Evolutionary conservation across 2,797 vertebrate species (phyloP).

Genomic region (Australoheros facetus): DNA sequence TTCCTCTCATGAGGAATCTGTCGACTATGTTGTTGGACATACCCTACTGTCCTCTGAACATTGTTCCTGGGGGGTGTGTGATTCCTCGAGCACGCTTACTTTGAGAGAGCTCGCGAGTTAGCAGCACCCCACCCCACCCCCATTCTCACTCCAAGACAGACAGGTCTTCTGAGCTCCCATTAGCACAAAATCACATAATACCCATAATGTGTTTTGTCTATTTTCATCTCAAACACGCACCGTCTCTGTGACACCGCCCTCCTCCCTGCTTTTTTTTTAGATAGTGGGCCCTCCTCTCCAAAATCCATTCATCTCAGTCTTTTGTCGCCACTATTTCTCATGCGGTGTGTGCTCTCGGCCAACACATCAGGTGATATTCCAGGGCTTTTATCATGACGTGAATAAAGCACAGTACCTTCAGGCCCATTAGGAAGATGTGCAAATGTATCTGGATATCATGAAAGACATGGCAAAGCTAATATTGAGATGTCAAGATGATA

Average conservation of each 20-base stretch:
- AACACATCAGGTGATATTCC: constrained; percentile 46
- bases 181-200: constrained; percentile 56
- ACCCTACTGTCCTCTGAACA: not conserved
- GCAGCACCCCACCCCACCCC: not conserved
- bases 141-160: constrained; percentile 19
- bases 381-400: constrained; percentile 16
- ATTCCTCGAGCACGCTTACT: constrained; percentile 11
- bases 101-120: not conserved
- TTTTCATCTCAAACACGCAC: constrained; percentile 41
- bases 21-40: not conserved
- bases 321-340: constrained; percentile 54
- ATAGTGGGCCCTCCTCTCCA: constrained; percentile 42
- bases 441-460: not conserved
- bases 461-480: not conserved
- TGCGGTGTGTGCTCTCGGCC: constrained; percentile 25
- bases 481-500: not conserved
- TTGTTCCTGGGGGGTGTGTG: constrained; percentile 20
- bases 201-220: constrained; percentile 47
- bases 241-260: constrained; percentile 7
- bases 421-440: constrained; percentile 8
- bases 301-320: constrained; percentile 50
- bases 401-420: constrained; percentile 16
- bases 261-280: constrained; percentile 37
- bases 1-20: not conserved
- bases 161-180: constrained; percentile 43